A percentile compares a stretch with the other conserved stretches of the same genome.
phyloP scores from a whole-genome alignment of 1,140 invertebrate species.

The Akabosia matsudoensis region DNA sequence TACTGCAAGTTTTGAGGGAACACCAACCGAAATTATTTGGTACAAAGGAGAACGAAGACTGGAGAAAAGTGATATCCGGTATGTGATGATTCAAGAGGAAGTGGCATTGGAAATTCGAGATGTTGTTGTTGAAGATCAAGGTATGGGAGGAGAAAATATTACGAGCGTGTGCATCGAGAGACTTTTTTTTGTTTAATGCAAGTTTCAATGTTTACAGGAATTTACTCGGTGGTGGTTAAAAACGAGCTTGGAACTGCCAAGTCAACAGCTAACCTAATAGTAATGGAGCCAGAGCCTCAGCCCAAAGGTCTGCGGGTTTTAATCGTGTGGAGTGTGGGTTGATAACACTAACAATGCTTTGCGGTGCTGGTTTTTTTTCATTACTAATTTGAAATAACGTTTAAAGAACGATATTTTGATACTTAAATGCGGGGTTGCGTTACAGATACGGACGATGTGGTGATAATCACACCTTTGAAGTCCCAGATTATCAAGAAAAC shows the following conservation, averaged over 20 bases:
- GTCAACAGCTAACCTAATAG: constrained; percentile 69
- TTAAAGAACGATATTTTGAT: background rate
- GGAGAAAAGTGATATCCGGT: background rate
- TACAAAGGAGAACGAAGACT: constrained; percentile 7
- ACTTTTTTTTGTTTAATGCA: background rate
- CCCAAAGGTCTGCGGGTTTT: constrained; percentile 28
- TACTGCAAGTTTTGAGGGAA: background rate
- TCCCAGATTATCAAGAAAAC: constrained; percentile 49
- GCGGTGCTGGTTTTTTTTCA: background rate
- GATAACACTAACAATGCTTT: too few relatives aligned
- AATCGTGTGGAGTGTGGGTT: constrained; percentile 10
- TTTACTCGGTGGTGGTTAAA: constrained; percentile 70
- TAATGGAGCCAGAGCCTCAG: constrained; percentile 58
- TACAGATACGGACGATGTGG: background rate
- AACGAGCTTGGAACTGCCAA: constrained; percentile 75
- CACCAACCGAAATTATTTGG: background rate
- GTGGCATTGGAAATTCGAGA: constrained; percentile 64
- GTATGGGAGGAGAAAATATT: constrained; percentile 52
- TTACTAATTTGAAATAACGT: background rate
- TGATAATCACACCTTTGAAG: constrained; percentile 42
- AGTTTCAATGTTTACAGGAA: background rate
- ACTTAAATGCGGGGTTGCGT: too few relatives aligned
- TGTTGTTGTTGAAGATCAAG: constrained; percentile 66
- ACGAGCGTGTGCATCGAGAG: background rate
- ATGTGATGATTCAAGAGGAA: constrained; percentile 47